Conservation (phyloP, 2,888 invertebrate genomes). For the Pterostichus madidus region DNA sequence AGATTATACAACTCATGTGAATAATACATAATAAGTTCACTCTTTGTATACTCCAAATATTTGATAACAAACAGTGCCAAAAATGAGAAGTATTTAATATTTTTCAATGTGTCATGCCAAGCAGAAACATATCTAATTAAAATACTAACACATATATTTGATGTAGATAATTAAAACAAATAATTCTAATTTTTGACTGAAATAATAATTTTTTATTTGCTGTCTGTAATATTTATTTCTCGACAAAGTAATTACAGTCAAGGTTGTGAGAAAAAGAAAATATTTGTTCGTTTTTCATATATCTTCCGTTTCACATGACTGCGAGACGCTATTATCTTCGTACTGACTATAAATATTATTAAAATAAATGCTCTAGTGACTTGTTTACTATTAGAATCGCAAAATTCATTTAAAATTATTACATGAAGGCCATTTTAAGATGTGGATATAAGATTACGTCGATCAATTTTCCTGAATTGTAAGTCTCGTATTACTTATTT, state of each 20-base stretch:
- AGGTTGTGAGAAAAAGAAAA: conserved; percentile 1
- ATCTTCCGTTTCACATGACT: background rate
- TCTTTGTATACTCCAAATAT: too few relatives aligned
- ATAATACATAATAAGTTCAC: too few relatives aligned
- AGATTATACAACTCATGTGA: too few relatives aligned
- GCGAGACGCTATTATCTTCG: background rate
- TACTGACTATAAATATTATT: background rate
- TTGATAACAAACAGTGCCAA: too few relatives aligned
- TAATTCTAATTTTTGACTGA: too few relatives aligned
- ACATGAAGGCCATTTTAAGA: background rate
- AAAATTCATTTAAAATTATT: background rate
- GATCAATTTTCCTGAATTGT: background rate
- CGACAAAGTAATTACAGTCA: background rate
- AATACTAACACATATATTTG: too few relatives aligned
- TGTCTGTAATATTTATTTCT: background rate
- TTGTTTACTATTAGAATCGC: background rate
- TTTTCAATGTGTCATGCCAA: too few relatives aligned
- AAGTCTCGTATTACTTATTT: background rate
- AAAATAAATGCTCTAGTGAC: background rate
- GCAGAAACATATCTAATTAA: too few relatives aligned
- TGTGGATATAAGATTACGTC: background rate
- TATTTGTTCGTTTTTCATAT: background rate
- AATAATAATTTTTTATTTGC: too few relatives aligned
- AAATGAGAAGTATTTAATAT: too few relatives aligned
- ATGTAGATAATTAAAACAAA: too few relatives aligned